A percentile compares a stretch with the other conserved stretches of the same genome.
Conservation (phyloP, 2,113 vertebrate genomes). For the Alexandromys fortis region DNA sequence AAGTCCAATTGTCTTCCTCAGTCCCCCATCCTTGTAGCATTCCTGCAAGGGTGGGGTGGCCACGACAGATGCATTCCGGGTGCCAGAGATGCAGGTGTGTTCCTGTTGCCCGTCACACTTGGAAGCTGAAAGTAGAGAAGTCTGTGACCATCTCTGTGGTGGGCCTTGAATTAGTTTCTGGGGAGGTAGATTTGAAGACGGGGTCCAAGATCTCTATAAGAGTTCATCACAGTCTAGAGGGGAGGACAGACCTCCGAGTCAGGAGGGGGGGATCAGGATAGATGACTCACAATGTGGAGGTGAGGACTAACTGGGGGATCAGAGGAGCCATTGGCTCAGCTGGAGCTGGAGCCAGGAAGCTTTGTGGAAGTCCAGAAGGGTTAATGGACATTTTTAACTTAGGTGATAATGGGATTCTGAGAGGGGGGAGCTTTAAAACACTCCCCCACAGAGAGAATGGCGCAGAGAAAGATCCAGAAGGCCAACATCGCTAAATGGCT, state of each 20-base stretch:
- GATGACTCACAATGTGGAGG: background rate
- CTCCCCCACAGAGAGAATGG: background rate
- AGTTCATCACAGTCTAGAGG: background rate
- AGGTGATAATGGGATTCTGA: background rate
- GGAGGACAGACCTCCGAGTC: no score
- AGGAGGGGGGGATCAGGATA: background rate
- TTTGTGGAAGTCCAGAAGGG: background rate
- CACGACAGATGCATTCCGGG: background rate
- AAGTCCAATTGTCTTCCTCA: background rate
- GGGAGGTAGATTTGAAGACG: background rate
- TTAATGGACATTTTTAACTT: background rate
- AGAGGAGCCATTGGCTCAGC: background rate
- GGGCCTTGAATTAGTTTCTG: background rate
- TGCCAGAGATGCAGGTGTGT: background rate
- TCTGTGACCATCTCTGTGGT: no score
- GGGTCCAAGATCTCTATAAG: background rate
- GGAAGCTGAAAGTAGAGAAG: background rate
- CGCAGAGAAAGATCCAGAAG: background rate
- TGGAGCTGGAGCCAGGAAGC: background rate
- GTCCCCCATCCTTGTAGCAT: background rate
- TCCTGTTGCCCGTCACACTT: accelerated
- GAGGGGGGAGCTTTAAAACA: background rate
- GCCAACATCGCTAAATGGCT: background rate
- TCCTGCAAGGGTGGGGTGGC: background rate
- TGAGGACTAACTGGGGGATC: background rate